Base-by-base conservation (phyloP, 2,797 vertebrate genomes). In the Anguilla megastoma region DNA sequence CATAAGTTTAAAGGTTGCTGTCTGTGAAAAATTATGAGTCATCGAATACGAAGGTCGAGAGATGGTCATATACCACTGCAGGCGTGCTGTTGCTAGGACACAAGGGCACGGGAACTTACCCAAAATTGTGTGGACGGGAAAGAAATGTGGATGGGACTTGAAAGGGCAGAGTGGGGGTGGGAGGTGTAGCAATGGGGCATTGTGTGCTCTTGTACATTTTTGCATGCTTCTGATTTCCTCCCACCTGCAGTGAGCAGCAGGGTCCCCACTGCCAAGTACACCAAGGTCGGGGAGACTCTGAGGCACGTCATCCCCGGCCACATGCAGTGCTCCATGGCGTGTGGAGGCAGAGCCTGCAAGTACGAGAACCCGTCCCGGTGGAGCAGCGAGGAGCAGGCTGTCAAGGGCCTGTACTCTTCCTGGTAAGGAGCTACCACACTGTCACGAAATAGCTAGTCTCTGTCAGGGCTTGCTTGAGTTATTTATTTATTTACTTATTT, bases 251-350 rank as follows among this genome's bases (percentile, higher is more conserved):
- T 95, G 88, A 95, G 91, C 90, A 92, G 92, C 0, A 92, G 95
- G 92, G 96, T 97, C 83, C 98, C 98, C 0, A 97, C 97, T n/a
- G 97, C 98, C 41, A 99, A 98, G 93, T 99, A 99, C 92, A 99
- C 98, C 0, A 99, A 98, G 94, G 96, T 99, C 83, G 98, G 98
- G 6, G 98, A 99, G 92, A 98, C 96, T 16, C 95, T 99, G 89
- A 96, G 98, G 56, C 97, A 98, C 21, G 98, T 99, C 86, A 99
- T 99, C 88, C 98, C 98, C 0, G 97, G 98, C 27, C 97, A 97
- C 92, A 95, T 99, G 98, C 98, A 99, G 90, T 99, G 98, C 92
- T 99, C 98, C 52, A 97, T 99, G 98, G 96, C 98, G 0, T 99
- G 98, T 50, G 98, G 98, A 0, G 98, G 98, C 2, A 97, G 96